A percentile compares a stretch with the other conserved stretches of the same genome.
These are phyloP conservation scores for Anticlea derivata DNA, from an alignment of 2,888 invertebrate genomes.

Conservation along the genomic window DNA sequence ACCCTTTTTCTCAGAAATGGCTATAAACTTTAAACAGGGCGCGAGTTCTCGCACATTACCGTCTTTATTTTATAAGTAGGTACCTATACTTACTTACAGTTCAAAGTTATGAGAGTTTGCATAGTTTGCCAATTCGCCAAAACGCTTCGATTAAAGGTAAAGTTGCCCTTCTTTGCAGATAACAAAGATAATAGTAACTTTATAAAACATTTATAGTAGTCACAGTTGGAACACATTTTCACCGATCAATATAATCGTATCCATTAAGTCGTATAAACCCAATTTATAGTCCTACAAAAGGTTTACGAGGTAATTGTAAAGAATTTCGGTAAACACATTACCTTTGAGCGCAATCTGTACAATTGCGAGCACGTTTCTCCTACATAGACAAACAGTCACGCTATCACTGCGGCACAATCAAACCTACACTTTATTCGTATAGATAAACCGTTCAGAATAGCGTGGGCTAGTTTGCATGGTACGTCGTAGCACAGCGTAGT, in stretches of 20 bases:
- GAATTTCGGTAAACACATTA: slow-evolving; percentile 34
- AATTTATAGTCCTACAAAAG: slow-evolving; percentile 20
- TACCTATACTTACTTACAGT: too few species aligned
- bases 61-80: too few species aligned
- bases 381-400: slow-evolving; percentile 25
- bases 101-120: too few species aligned
- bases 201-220: not conserved
- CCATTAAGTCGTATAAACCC: slow-evolving; percentile 10
- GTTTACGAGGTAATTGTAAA: slow-evolving; percentile 31
- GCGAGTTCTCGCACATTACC: too few species aligned
- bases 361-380: slow-evolving; percentile 24
- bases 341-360: slow-evolving; percentile 32
- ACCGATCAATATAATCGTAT: not conserved
- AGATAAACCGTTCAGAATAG: not conserved
- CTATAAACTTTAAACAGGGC: too few species aligned
- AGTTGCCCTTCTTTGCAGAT: too few species aligned
- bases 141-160: too few species aligned
- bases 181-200: too few species aligned
- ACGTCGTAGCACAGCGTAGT: slow-evolving; percentile 32
- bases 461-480: slow-evolving; percentile 19
- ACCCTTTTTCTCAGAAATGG: too few species aligned
- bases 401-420: not conserved
- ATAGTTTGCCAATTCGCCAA: too few species aligned
- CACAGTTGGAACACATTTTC: not conserved
- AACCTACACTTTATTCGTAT: slow-evolving; percentile 2